Conservation (phyloP, 2,113 vertebrate species). For the Psittacara wagleri region DNA sequence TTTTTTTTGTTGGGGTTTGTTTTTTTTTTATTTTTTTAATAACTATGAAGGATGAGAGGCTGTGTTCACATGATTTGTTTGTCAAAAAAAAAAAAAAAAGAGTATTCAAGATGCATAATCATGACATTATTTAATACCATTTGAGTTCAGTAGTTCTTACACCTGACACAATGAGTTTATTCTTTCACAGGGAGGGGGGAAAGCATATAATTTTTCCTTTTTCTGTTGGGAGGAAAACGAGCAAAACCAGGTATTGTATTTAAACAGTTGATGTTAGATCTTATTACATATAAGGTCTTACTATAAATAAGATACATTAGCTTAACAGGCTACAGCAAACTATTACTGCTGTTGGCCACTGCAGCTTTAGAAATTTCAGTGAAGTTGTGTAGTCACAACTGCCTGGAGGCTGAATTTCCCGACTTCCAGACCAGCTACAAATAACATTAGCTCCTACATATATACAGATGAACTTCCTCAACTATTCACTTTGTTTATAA, state of each 20-base stretch:
- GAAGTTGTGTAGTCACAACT: not conserved
- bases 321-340: not conserved
- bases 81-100: not conserved
- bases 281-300: not conserved
- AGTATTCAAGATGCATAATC: not conserved
- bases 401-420: not conserved
- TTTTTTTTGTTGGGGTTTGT: not conserved
- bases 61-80: not conserved
- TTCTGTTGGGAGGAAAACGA: rapidly evolving
- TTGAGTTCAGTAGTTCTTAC: not conserved
- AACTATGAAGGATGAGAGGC: not conserved
- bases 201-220: not conserved
- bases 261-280: not conserved
- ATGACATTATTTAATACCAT: not conserved
- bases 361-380: not conserved
- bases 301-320: not conserved
- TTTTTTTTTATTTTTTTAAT: not conserved
- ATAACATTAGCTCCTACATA: not conserved
- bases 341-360: not conserved
- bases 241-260: not conserved
- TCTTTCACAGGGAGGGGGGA: not conserved
- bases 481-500: not conserved
- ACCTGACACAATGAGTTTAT: not conserved
- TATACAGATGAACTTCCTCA: not conserved
- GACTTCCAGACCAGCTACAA: not conserved